Conservation (phyloP, 2,888 invertebrate species). For the Cephalotes varians region DNA sequence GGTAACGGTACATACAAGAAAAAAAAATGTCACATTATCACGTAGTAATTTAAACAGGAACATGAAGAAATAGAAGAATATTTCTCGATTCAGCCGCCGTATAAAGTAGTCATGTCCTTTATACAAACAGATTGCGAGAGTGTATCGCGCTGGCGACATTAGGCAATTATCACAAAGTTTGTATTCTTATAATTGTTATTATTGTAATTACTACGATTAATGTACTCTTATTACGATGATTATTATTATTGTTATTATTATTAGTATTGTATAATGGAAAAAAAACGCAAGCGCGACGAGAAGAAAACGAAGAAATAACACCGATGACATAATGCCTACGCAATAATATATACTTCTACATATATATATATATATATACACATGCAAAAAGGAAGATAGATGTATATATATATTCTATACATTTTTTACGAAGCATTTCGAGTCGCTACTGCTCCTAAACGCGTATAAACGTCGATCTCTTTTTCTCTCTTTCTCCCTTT, state of each 20-base stretch:
- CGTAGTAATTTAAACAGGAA: constrained; percentile 30
- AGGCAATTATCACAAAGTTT: constrained; percentile 65
- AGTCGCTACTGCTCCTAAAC: constrained; percentile 70
- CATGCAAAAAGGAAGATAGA: constrained; percentile 35
- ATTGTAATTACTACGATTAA: constrained; percentile 33
- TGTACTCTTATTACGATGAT: constrained; percentile 53
- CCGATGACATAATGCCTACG: constrained; percentile 69
- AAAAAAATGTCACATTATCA: constrained; percentile 17
- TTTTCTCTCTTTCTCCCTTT: constrained; percentile 68
- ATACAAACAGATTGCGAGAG: constrained; percentile 57
- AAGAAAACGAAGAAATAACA: constrained; percentile 56
- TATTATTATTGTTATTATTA: constrained; percentile 61
- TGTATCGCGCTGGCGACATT: constrained; percentile 42
- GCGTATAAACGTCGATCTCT: constrained; percentile 67
- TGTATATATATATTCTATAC: constrained; percentile 61
- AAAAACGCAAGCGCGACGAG: constrained; percentile 61
- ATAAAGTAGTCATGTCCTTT: constrained; percentile 64
- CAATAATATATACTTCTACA: constrained; percentile 68
- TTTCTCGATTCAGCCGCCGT: constrained; percentile 61
- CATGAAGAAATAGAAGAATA: constrained; percentile 38
- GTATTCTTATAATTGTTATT: constrained; percentile 59
- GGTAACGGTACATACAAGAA: not conserved
- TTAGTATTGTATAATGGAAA: constrained; percentile 59
- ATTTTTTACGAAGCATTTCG: constrained; percentile 74
- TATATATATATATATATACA: constrained; percentile 55